Percentiles rank a stretch among this genome's conserved stretches.
Conservation (phyloP, 2,113 vertebrate species). For the Hemiprocne comata region DNA sequence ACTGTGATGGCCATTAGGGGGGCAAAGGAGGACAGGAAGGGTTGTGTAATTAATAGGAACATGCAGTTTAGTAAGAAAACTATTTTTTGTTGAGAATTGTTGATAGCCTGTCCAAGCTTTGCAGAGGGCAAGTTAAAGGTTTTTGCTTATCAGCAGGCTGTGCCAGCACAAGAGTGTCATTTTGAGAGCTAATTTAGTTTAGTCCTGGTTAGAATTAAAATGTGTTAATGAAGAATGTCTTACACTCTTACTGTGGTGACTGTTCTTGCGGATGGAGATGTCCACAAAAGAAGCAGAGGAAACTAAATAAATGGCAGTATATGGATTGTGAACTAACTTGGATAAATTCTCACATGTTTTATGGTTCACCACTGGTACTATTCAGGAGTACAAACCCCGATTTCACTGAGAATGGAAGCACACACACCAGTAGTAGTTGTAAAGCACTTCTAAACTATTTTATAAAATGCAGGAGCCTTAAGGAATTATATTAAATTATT, state of each 20-base stretch:
- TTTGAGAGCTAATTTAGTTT: conserved; percentile 56
- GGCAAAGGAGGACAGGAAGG: background rate
- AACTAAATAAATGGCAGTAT: conserved; percentile 22
- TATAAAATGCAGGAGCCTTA: background rate
- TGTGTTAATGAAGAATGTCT: conserved; percentile 52
- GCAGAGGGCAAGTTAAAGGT: background rate
- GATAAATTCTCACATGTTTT: conserved; percentile 29
- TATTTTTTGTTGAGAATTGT: conserved; percentile 24
- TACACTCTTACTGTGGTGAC: background rate
- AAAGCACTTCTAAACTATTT: background rate
- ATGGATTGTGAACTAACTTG: background rate
- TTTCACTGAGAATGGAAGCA: background rate
- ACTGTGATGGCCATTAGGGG: background rate
- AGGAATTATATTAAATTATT: background rate
- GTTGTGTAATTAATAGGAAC: background rate
- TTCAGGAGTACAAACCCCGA: background rate
- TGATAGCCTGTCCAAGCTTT: background rate
- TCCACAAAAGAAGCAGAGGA: background rate
- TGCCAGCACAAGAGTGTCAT: conserved; percentile 13
- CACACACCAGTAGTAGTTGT: background rate
- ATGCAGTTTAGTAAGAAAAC: background rate
- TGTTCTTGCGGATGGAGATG: conserved; percentile 18
- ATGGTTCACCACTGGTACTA: background rate
- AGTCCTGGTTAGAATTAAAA: conserved; percentile 61
- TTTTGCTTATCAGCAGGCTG: conserved; percentile 35